Conservation (phyloP, 2,113 vertebrate species). For the Capreolus pygargus region DNA sequence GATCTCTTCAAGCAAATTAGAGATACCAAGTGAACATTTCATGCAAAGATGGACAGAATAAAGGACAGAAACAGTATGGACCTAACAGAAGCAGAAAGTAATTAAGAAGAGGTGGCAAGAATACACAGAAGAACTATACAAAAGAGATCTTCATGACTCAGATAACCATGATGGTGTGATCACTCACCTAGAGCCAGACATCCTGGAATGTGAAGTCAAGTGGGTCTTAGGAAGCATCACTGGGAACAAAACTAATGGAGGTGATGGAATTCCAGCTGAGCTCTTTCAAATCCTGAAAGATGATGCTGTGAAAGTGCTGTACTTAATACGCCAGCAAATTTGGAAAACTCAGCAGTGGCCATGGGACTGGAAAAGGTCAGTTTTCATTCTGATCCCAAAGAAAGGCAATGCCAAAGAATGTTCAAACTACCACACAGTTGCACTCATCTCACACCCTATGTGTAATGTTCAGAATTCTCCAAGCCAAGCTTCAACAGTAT, state of each 20-base stretch:
- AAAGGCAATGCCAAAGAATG: neutral
- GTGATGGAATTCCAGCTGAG: neutral
- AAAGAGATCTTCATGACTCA: neutral
- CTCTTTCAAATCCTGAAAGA: neutral
- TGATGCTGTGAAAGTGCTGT: neutral
- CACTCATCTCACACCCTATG: neutral
- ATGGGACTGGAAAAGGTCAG: neutral
- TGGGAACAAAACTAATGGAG: neutral
- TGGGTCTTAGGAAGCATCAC: neutral
- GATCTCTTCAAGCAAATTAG: neutral
- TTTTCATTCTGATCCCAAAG: neutral
- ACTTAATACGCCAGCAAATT: neutral
- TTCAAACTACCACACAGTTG: neutral
- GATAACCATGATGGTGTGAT: neutral
- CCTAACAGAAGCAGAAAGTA: neutral
- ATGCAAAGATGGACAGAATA: neutral
- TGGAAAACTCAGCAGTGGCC: neutral
- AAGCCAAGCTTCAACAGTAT: neutral
- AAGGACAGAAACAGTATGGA: neutral
- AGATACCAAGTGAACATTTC: neutral
- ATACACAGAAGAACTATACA: neutral
- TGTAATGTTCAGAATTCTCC: neutral
- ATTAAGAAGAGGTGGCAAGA: neutral
- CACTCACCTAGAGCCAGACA: neutral
- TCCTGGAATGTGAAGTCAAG: neutral